Evolutionary conservation across 2,797 vertebrate genomes (phyloP).

Genomic region (Squalus acanthias): DNA sequence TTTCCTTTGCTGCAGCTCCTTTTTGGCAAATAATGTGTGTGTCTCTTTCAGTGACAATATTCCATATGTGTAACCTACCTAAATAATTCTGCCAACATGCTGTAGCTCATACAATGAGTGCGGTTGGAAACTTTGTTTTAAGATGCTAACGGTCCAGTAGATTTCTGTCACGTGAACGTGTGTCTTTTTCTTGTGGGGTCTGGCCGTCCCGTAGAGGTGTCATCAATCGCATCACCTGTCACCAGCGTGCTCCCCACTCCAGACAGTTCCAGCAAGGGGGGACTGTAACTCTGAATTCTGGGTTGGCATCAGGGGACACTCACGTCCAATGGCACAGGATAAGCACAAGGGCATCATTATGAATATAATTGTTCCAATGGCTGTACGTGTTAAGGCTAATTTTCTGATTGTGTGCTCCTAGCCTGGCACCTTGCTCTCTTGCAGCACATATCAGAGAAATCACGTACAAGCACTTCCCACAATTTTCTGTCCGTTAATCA

Average conservation of each 20-base stretch:
- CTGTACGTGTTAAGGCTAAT: background rate
- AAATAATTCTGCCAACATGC: background rate
- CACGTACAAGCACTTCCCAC: background rate
- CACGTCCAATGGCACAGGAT: background rate
- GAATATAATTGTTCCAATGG: background rate
- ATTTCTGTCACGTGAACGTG: background rate
- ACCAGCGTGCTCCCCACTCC: background rate
- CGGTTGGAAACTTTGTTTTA: background rate
- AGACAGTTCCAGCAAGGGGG: background rate
- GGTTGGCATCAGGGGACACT: background rate
- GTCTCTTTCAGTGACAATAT: background rate
- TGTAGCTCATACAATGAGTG: background rate
- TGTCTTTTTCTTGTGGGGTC: background rate
- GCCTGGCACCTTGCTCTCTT: background rate
- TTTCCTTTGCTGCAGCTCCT: background rate
- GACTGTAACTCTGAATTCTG: background rate
- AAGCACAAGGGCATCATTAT: background rate
- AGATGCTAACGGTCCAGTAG: background rate
- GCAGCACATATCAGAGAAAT: background rate
- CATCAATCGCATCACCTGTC: background rate
- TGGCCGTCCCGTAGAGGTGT: background rate
- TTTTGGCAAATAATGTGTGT: background rate
- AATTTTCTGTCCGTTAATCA: background rate
- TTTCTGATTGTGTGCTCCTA: background rate
- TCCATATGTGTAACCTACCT: background rate